These are phyloP conservation scores for Drosophila santomea DNA, from an alignment of 1,140 invertebrate species.

Conservation along the genomic window DNA sequence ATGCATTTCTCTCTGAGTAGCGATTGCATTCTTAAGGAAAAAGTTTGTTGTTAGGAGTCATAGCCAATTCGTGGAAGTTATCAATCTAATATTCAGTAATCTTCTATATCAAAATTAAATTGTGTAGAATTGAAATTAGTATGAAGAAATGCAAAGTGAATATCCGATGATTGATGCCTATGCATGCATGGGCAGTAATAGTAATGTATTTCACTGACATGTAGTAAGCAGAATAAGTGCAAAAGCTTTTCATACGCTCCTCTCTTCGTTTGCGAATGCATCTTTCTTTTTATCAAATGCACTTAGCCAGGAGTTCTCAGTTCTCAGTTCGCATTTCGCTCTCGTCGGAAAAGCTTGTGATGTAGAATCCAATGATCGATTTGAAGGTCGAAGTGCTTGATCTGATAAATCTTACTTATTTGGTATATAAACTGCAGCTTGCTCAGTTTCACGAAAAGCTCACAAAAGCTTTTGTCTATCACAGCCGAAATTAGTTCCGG, in stretches of 20 bases:
- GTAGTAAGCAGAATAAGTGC: background rate
- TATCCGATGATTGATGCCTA: too few species aligned
- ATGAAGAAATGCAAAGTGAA: background rate
- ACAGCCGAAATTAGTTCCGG: constrained; percentile 4
- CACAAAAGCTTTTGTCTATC: constrained; percentile 1
- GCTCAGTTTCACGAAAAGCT: background rate
- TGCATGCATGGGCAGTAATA: too few species aligned
- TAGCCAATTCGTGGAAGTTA: too few species aligned
- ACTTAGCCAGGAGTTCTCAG: background rate
- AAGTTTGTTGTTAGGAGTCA: too few species aligned
- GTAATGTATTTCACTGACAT: background rate
- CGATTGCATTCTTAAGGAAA: too few species aligned
- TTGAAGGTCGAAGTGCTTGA: constrained; percentile 22
- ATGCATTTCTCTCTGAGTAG: too few species aligned
- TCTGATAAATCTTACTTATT: background rate
- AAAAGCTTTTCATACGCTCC: background rate
- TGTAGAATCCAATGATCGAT: background rate
- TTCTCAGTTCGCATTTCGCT: background rate
- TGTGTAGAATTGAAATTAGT: too few species aligned
- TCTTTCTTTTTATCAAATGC: background rate
- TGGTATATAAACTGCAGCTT: background rate
- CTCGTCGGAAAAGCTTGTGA: background rate
- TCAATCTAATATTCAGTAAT: too few species aligned
- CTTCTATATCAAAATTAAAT: too few species aligned
- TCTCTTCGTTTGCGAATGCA: background rate